Evolutionary conservation across 2,113 vertebrate species (phyloP).

Genomic region (Muntiacus reevesi): DNA sequence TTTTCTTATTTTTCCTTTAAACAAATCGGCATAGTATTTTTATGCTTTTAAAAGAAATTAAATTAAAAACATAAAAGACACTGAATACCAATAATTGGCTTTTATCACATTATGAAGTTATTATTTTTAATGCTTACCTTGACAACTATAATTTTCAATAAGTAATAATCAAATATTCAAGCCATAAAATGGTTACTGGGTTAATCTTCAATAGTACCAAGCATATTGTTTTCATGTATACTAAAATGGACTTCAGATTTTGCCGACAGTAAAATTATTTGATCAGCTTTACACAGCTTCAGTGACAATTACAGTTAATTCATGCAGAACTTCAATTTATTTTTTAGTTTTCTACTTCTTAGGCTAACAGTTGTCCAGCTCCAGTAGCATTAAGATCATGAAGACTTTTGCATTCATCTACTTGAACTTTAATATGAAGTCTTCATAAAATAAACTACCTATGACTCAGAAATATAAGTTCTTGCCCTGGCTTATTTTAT

Average conservation of each 20-base stretch:
- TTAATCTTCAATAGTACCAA: not conserved
- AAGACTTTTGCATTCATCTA: not conserved
- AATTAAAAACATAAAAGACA: not conserved
- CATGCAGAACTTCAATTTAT: not conserved
- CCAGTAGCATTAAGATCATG: not conserved
- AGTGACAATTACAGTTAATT: not conserved
- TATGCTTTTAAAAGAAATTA: not conserved
- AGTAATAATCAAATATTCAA: not conserved
- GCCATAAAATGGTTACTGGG: not conserved
- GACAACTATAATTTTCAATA: constrained; percentile 38
- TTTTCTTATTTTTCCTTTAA: not conserved
- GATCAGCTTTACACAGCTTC: not conserved
- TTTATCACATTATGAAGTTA: not conserved
- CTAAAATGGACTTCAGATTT: not conserved
- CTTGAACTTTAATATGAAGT: not conserved
- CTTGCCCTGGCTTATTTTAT: not conserved
- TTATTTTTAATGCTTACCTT: constrained; percentile 21
- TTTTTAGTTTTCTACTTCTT: not conserved
- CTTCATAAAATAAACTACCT: not conserved
- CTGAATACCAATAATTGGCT: not conserved
- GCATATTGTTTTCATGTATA: not conserved
- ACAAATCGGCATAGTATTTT: not conserved
- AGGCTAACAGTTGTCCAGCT: not conserved
- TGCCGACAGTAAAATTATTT: not conserved
- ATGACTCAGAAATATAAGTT: not conserved